phyloP scores from a whole-genome alignment of 2,113 vertebrate genomes.

The Cacatua alba region DNA sequence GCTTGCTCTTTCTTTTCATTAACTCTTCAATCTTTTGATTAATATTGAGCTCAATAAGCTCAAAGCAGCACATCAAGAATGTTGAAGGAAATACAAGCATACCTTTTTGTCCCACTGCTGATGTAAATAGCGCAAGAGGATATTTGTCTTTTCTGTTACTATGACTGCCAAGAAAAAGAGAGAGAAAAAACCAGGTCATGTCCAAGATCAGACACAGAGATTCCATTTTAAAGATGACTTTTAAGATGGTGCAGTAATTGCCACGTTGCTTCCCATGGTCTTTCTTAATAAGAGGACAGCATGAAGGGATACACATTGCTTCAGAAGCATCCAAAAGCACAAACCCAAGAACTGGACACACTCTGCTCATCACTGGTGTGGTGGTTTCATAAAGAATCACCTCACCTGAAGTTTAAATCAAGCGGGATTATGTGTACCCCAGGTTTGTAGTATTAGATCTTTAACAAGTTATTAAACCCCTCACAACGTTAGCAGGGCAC shows the following conservation, averaged over 20 bases:
- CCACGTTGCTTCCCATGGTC: background rate
- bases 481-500: background rate
- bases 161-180: constrained; percentile 80
- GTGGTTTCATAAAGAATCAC: background rate
- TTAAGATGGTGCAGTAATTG: background rate
- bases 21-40: background rate
- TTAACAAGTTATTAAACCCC: background rate
- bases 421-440: accelerated
- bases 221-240: background rate
- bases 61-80: background rate
- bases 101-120: constrained; percentile 99
- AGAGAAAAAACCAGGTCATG: background rate
- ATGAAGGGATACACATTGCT: background rate
- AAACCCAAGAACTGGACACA: accelerated
- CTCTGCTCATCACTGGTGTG: background rate
- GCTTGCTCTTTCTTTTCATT: background rate
- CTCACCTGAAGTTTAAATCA: background rate
- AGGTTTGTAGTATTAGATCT: background rate
- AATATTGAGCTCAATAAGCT: background rate
- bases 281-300: background rate
- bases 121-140: constrained; percentile 92
- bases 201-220: background rate
- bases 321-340: background rate
- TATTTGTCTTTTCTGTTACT: constrained; percentile 97
- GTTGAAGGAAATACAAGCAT: background rate